Evolutionary conservation across 92 coral and sea anemone genomes (phyloP), one percentile per base, ranked within the genome.

Genomic region (Zoanthus solanderi): DNA sequence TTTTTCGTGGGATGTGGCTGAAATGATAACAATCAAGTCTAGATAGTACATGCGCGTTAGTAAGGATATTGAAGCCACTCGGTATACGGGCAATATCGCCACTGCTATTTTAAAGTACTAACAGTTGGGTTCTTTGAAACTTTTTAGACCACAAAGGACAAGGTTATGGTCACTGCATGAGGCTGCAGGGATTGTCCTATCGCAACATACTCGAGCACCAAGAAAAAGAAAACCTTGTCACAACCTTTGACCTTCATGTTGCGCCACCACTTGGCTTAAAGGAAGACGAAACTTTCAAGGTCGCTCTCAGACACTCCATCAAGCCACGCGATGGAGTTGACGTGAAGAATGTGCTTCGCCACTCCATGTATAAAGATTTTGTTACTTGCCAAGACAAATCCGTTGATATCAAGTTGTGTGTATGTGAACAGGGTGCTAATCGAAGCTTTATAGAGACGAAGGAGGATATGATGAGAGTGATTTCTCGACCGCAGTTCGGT

Each of bases 321-420:
- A 65, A 63, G 63, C 74, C 85, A 12, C 3, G 16, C 11, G 72
- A 80, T 80, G 72, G 85, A 80, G 85, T 63, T 44, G 53, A 63
- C 7, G 85, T 80, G 63, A 34, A 44, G 23, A 80, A 63, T 31
- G 72, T 61, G 13, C 57, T 61, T 44, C 85, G 85, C 28, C 85
- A 80, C 23, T 80, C 85, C 28, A 80, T 80, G 85, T 80, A 80
- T 23, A 80, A 80, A 65, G 60, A 80, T 65, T 87, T 88, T 72
- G 69, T 77, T 66, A 30, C 84, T 14, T 96, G 98, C 52, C 90
- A 89, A 10, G 96, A 94, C 29, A 78, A 87, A 6, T 82, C 91
- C 16, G 95, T 96, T 50, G 98, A 94, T 32, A 66, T 91, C 78
- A 92, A 94, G 80, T 94, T 96, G 9, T 96, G 98, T 50, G 81